Conservation (phyloP, 2,113 vertebrate genomes). For the Zootoca vivipara region DNA sequence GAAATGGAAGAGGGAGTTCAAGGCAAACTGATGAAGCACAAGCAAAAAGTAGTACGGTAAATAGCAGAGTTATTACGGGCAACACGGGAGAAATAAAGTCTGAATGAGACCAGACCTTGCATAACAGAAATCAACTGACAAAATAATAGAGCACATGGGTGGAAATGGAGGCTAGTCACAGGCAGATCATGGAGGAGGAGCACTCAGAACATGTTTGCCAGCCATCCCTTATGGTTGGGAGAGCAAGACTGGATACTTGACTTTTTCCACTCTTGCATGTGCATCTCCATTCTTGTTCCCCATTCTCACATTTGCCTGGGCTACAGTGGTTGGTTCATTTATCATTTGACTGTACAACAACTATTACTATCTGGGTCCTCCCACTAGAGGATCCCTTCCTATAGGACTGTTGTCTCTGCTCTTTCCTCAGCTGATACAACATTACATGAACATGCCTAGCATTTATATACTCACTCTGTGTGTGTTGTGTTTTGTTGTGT, state of each 20-base stretch:
- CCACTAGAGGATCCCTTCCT: not conserved
- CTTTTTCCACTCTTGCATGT: not conserved
- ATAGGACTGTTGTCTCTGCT: not conserved
- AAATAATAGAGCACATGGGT: not conserved
- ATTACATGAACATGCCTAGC: not conserved
- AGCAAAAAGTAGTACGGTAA: not conserved
- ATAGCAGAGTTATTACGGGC: not conserved
- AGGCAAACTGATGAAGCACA: not conserved
- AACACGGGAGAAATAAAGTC: not conserved
- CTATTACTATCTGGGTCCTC: not conserved
- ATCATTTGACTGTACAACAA: not conserved
- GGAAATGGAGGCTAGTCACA: not conserved
- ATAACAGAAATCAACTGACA: rapidly evolving
- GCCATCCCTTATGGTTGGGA: not conserved
- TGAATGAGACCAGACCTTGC: not conserved
- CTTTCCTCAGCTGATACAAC: not conserved
- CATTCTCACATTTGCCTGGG: not conserved
- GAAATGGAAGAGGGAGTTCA: not conserved
- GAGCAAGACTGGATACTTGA: not conserved
- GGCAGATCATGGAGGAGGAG: not conserved
- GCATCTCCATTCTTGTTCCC: too few relatives aligned
- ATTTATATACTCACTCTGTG: not conserved
- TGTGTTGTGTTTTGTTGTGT: too few relatives aligned
- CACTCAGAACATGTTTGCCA: not conserved
- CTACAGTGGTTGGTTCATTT: not conserved